Evolutionary conservation across 1,140 invertebrate species (phyloP).

Genomic region (Micrasema longulum): DNA sequence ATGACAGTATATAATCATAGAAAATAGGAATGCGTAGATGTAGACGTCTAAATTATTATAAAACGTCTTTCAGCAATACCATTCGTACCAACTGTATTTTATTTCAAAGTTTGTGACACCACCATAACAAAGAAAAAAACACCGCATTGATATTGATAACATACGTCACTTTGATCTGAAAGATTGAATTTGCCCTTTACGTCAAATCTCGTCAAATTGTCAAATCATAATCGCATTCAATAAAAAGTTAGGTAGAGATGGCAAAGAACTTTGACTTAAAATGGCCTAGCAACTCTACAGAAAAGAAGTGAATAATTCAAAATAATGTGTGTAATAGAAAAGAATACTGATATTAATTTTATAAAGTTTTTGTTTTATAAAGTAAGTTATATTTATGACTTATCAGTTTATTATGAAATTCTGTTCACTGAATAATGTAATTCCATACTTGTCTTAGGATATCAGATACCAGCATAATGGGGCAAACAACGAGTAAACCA

Average conservation of each 20-base stretch:
- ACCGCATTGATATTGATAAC: constrained; percentile 31
- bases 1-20: no score
- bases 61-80: no score
- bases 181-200: constrained; percentile 11
- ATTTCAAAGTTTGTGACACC: no score
- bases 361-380: constrained; percentile 14
- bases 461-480: constrained; percentile 19
- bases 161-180: constrained; percentile 24
- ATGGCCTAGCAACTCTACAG: no score
- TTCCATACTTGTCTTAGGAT: neutral
- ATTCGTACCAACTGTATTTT: no score
- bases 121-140: no score
- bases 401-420: neutral
- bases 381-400: constrained; percentile 7
- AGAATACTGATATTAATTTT: constrained; percentile 4
- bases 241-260: no score
- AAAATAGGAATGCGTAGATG: no score
- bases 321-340: constrained; percentile 1
- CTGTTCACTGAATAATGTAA: constrained; percentile 8
- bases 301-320: neutral
- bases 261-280: no score
- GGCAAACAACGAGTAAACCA: constrained; percentile 37
- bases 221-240: no score
- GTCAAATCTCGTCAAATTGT: constrained; percentile 20
- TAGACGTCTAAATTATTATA: no score